Conservation (phyloP, 2,797 vertebrate species). For the Enteromius paludinosus region DNA sequence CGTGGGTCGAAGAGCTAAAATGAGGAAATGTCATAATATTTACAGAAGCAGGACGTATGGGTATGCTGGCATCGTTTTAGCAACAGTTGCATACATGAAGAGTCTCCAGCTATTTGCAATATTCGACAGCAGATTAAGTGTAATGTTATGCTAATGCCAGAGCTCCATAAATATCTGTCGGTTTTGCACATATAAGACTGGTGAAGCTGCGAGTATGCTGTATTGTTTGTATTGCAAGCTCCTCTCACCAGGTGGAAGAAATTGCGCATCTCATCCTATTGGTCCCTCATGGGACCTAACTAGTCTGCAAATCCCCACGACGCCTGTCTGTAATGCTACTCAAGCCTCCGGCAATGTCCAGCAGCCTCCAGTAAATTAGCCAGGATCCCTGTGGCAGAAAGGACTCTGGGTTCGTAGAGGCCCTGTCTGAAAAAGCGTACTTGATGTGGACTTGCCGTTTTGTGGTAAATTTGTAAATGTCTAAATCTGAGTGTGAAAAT, state of each 20-base stretch:
- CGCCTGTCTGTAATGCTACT: slow-evolving; percentile 73
- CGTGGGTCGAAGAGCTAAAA: slow-evolving; percentile 27
- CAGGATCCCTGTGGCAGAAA: slow-evolving; percentile 60
- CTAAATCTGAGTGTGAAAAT: not conserved
- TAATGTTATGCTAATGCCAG: slow-evolving; percentile 71
- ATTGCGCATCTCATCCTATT: slow-evolving; percentile 61
- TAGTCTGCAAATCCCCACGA: slow-evolving; percentile 70
- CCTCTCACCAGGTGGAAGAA: slow-evolving; percentile 64
- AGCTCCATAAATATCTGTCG: slow-evolving; percentile 71
- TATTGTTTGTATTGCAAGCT: slow-evolving; percentile 57
- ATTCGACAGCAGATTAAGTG: slow-evolving; percentile 68
- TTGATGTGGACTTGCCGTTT: not conserved
- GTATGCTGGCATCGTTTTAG: slow-evolving; percentile 64
- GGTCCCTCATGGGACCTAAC: slow-evolving; percentile 50
- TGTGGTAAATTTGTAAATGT: not conserved
- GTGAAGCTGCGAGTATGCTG: slow-evolving; percentile 47
- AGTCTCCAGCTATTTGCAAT: slow-evolving; percentile 58
- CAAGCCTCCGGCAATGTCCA: slow-evolving; percentile 67
- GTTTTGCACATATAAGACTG: slow-evolving; percentile 58
- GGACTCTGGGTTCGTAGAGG: slow-evolving; percentile 39
- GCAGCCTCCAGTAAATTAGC: slow-evolving; percentile 75
- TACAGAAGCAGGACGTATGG: slow-evolving; percentile 57
- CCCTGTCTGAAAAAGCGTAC: slow-evolving; percentile 40
- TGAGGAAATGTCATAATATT: slow-evolving; percentile 62
- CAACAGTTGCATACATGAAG: slow-evolving; percentile 30